Evolutionary conservation across 1,140 invertebrate species (phyloP).

Genomic region (Euschistus heros): DNA sequence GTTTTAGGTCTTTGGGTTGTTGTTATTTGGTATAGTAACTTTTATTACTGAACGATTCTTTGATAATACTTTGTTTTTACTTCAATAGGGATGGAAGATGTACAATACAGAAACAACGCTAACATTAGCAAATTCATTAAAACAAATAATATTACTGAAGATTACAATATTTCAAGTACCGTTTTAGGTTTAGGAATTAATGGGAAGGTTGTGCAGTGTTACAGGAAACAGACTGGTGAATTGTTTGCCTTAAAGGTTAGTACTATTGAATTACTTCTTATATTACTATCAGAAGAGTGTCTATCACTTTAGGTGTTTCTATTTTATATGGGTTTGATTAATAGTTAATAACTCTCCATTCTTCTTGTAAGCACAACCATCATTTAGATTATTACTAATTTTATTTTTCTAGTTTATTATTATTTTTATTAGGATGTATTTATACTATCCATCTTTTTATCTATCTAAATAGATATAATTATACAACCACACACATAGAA

Average conservation of each 20-base stretch:
- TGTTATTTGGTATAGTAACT: no score
- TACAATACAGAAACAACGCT: background rate
- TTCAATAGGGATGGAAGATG: background rate
- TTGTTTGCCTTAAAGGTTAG: slow-evolving; percentile 82
- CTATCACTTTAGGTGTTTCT: background rate
- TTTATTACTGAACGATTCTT: no score
- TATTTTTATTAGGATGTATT: no score
- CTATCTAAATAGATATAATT: no score
- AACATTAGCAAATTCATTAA: slow-evolving; percentile 43
- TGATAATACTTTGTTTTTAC: no score
- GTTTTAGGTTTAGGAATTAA: slow-evolving; percentile 97
- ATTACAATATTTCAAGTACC: slow-evolving; percentile 87
- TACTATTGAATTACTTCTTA: background rate
- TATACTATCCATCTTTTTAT: no score
- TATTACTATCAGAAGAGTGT: background rate
- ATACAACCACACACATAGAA: no score
- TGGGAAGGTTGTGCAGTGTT: slow-evolving; percentile 82
- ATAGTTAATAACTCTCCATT: no score
- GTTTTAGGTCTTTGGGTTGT: no score
- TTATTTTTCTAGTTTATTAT: no score
- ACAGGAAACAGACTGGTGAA: slow-evolving; percentile 49
- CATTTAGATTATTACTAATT: no score
- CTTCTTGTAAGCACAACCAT: no score
- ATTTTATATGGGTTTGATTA: slow-evolving; percentile 1
- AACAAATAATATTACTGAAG: slow-evolving; percentile 70